Evolutionary conservation across 2,113 vertebrate genomes (phyloP), one percentile per base, ranked within the genome.

Genomic region (Cyanoliseus patagonus): DNA sequence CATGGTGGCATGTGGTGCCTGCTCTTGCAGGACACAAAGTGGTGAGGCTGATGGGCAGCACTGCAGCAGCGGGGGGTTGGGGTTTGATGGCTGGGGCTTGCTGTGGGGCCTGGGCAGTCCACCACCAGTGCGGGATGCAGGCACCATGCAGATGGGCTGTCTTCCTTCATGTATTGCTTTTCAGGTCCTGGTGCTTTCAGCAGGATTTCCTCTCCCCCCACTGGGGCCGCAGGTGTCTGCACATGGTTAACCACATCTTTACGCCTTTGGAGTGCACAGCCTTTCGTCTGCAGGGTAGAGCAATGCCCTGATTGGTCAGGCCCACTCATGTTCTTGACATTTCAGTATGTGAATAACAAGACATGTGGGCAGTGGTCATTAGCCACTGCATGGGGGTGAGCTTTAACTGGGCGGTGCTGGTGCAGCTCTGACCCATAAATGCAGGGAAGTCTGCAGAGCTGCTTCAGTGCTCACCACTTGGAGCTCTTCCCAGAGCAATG

Each of bases 141-240:
- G 28, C 46, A 46, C 31, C 2, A 1, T 1, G 0, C 0, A 0
- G 2, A 4, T 0, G 0, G n/a, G 25, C 30, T 17, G 17, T 31
- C 61, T 77, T 51, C 55, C 28, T 42, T 68, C 42, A 42, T 64
- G 6, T 25, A 24, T 17, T 33, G 52, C 30, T 66, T 69, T 90
- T 63, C 24, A 51, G 42, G 14, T 59, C 57, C 44, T 17, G 25
- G 25, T 42, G 53, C 44, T 78, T 72, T 87, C 82, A 63, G 14
- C 18, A 53, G n/a, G 3, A 0, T n/a, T 92, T 94, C 31, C 44
- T 74, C 49, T 28, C 30, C 17, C 17, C 35, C 86, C 13, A 7
- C 19, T 37, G 19, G 10, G 17, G 33, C 22, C 41, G 33, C 2
- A 1, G 12, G 20, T 80, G 39, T 37, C 69, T 78, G 61, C 51